Base-by-base conservation (phyloP, 2,888 invertebrate species). In the Mesorhabditis belari region DNA sequence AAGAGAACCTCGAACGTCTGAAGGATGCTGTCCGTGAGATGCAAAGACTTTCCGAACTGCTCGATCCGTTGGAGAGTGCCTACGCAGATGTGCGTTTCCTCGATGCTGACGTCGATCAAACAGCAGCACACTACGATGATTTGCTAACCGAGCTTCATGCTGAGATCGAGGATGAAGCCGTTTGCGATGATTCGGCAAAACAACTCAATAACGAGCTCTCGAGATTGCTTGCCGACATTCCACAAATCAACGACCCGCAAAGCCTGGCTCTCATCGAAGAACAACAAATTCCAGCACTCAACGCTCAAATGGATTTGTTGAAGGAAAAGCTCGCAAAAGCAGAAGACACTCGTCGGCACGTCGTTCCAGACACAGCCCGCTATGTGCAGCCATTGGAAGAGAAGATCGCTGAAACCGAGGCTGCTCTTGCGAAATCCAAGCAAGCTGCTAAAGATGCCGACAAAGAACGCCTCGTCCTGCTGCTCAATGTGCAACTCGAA, bases 1-100 rank as follows among this genome's bases (percentile, higher is more conserved):
- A 69, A n/a, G 73, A 73, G 52, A 71, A 72, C 25, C 71, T 73
- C 56, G n/a, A n/a, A n/a, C n/a, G n/a, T n/a, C n/a, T n/a, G n/a
- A n/a, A n/a, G n/a, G n/a, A n/a, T n/a, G n/a, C n/a, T n/a, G n/a
- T n/a, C n/a, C n/a, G n/a, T n/a, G n/a, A n/a, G n/a, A n/a, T n/a
- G n/a, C n/a, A n/a, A n/a, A n/a, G n/a, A n/a, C n/a, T n/a, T n/a
- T n/a, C n/a, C n/a, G n/a, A n/a, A n/a, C n/a, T n/a, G n/a, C n/a
- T n/a, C n/a, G n/a, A n/a, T n/a, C n/a, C n/a, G n/a, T n/a, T n/a
- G n/a, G n/a, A n/a, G n/a, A n/a, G n/a, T n/a, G n/a, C n/a, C n/a
- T n/a, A n/a, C n/a, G n/a, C n/a, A n/a, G n/a, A n/a, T n/a, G n/a
- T n/a, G n/a, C n/a, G n/a, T n/a, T 76, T 76, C 67, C 63, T 71